Evolutionary conservation across 1,140 invertebrate species (phyloP).

Genomic region (Scaptodrosophila lebanonensis): DNA sequence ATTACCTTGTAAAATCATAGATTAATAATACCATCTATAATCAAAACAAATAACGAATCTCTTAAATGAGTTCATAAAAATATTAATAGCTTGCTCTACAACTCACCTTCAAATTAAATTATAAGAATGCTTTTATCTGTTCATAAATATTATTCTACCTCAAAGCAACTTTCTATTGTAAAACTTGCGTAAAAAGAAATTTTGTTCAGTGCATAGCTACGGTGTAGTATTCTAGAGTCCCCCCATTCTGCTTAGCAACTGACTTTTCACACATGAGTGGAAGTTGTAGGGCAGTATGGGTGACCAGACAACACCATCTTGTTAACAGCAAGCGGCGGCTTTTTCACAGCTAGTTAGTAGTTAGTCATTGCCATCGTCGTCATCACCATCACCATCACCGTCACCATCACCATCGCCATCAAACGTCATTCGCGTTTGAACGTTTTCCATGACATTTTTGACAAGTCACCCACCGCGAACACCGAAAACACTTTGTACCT

Average conservation of each 20-base stretch:
- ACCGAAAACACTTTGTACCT: slow-evolving; percentile 42
- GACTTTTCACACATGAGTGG: slow-evolving; percentile 64
- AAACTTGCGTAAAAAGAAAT: too few relatives aligned
- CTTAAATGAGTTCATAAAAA: too few relatives aligned
- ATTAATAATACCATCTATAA: too few relatives aligned
- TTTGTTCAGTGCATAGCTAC: too few relatives aligned
- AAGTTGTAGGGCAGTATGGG: background rate
- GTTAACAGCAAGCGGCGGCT: slow-evolving; percentile 63
- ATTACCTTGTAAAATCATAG: too few relatives aligned
- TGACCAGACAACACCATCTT: slow-evolving; percentile 33
- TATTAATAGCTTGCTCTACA: too few relatives aligned
- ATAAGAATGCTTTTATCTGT: too few relatives aligned
- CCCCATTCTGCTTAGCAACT: slow-evolving; percentile 22
- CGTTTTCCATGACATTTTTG: slow-evolving; percentile 45
- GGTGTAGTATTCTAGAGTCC: too few relatives aligned
- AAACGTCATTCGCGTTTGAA: slow-evolving; percentile 28
- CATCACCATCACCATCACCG: slow-evolving; percentile 15
- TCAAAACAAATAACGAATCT: too few relatives aligned
- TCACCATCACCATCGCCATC: slow-evolving; percentile 10
- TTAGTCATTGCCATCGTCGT: slow-evolving; percentile 11
- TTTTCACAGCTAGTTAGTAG: slow-evolving; percentile 64
- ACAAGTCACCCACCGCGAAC: slow-evolving; percentile 38
- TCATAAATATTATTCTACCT: too few relatives aligned
- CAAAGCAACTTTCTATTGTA: too few relatives aligned
- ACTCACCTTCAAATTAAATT: too few relatives aligned